These are phyloP conservation scores for Onychostruthus taczanowskii DNA, from an alignment of 2,113 vertebrate genomes.

Conservation along the genomic window DNA sequence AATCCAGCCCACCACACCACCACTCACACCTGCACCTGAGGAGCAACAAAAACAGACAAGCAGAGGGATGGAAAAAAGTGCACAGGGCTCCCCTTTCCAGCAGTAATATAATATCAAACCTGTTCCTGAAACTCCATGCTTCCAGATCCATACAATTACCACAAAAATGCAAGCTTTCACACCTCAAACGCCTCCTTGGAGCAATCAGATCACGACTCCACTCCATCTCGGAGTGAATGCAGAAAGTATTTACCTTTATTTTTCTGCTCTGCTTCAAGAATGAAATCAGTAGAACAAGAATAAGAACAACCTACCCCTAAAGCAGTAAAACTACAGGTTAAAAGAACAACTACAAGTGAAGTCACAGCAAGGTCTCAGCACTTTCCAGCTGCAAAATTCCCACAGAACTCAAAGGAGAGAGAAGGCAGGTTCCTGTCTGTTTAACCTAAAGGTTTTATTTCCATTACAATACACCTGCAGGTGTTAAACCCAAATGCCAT, in stretches of 20 bases:
- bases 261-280: neutral
- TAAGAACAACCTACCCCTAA: neutral
- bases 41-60: neutral
- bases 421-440: neutral
- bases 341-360: neutral
- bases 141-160: neutral
- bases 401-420: neutral
- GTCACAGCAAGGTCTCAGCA: neutral
- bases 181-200: neutral
- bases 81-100: neutral
- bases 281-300: neutral
- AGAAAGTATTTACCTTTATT: neutral
- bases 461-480: neutral
- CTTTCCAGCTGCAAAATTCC: neutral
- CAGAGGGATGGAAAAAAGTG: neutral
- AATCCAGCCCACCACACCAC: neutral
- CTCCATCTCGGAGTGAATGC: neutral
- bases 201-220: neutral
- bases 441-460: neutral
- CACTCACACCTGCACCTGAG: neutral
- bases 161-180: neutral
- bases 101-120: neutral
- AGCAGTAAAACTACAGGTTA: neutral
- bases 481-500: accelerated
- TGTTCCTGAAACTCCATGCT: accelerated